These are phyloP conservation scores for Scaptomyza graminum DNA, from an alignment of 1,140 invertebrate genomes.

Conservation along the genomic window DNA sequence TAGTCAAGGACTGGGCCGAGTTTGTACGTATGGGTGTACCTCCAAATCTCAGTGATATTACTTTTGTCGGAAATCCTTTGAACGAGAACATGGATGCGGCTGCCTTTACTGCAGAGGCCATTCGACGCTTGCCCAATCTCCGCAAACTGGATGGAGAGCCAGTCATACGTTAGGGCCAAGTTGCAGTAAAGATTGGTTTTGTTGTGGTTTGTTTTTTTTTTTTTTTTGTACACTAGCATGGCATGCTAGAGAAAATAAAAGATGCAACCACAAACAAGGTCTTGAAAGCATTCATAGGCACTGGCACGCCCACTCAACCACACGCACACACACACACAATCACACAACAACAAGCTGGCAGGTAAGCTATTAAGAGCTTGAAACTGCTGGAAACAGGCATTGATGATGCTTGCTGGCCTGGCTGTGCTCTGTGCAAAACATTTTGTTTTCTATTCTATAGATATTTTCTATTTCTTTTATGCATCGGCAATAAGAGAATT, in stretches of 20 bases:
- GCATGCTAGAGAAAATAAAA: slow-evolving; percentile 42
- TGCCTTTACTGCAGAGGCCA: slow-evolving; percentile 89
- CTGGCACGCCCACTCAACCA: slow-evolving; percentile 13
- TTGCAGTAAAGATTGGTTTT: background rate
- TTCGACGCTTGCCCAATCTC: slow-evolving; percentile 89
- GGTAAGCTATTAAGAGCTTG: slow-evolving; percentile 36
- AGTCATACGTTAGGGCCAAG: slow-evolving; percentile 84
- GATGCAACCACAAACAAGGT: slow-evolving; percentile 7
- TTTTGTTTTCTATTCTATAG: slow-evolving; percentile 46
- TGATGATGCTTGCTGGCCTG: slow-evolving; percentile 3
- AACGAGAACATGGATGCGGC: slow-evolving; percentile 90
- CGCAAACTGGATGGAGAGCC: slow-evolving; percentile 94
- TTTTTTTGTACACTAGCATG: background rate
- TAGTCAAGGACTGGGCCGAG: slow-evolving; percentile 95
- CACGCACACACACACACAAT: background rate
- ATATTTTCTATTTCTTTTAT: slow-evolving; percentile 36
- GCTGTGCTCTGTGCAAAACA: slow-evolving; percentile 24
- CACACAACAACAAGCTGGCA: slow-evolving; percentile 2
- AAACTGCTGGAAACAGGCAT: slow-evolving; percentile 8
- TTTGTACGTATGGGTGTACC: slow-evolving; percentile 88
- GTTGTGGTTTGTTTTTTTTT: background rate
- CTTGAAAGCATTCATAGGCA: background rate
- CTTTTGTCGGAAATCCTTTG: slow-evolving; percentile 93
- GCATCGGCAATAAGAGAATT: slow-evolving; percentile 49
- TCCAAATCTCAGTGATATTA: slow-evolving; percentile 88